Conservation (phyloP, 2,113 vertebrate species). For the Chionis minor region DNA sequence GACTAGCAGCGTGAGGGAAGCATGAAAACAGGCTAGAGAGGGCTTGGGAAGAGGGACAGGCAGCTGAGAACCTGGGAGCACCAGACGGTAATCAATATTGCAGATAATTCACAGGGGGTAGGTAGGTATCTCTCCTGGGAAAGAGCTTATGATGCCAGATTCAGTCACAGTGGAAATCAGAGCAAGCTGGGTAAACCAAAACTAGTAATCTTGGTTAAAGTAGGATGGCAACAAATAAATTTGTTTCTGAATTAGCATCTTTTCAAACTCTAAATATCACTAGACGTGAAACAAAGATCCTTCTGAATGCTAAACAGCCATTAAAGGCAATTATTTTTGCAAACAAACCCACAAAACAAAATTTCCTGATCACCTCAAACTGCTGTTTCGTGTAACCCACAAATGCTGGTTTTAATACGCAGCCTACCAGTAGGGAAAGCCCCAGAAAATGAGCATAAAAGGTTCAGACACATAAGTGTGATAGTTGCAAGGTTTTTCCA, state of each 20-base stretch:
- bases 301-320: neutral
- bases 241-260: neutral
- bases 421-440: neutral
- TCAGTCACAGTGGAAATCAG: neutral
- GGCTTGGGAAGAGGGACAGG: neutral
- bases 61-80: neutral
- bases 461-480: neutral
- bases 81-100: neutral
- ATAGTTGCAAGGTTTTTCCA: neutral
- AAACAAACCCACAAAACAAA: neutral
- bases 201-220: neutral
- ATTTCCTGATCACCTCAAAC: neutral
- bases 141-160: neutral
- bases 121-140: neutral
- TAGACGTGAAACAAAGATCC: neutral
- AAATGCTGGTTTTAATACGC: neutral
- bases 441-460: neutral
- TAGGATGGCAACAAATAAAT: neutral
- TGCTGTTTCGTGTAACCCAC: neutral
- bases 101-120: neutral
- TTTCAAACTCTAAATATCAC: neutral
- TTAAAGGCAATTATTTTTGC: neutral
- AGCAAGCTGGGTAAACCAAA: neutral
- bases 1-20: neutral
- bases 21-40: neutral